Evolutionary conservation across 2,797 vertebrate species (phyloP).

Genomic region (Sphaeramia orbicularis): DNA sequence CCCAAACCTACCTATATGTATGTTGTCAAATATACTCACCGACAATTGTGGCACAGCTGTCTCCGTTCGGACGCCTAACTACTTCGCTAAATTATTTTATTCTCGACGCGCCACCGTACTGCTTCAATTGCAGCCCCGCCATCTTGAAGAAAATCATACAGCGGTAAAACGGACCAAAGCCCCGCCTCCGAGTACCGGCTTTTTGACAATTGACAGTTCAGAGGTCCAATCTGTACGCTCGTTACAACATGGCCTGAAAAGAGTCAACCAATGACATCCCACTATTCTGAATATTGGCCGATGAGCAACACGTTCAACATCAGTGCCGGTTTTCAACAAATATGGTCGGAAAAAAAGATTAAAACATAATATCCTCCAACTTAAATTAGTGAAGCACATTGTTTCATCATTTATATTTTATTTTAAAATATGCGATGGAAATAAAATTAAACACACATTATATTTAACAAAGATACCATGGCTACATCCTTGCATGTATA

Average conservation of each 20-base stretch:
- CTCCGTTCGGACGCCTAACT: constrained; percentile 17
- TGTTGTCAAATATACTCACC: constrained; percentile 62
- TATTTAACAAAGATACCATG: too few relatives aligned
- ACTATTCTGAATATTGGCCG: background rate
- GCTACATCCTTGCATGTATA: too few relatives aligned
- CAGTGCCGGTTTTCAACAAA: too few relatives aligned
- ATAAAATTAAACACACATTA: too few relatives aligned
- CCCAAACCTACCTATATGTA: background rate
- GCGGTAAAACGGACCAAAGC: constrained; percentile 13
- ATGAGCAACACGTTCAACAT: background rate
- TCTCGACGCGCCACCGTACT: constrained; percentile 44
- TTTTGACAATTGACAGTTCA: constrained; percentile 50
- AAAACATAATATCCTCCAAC: too few relatives aligned
- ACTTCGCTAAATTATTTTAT: constrained; percentile 54
- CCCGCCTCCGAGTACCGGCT: constrained; percentile 65
- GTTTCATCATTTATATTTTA: too few relatives aligned
- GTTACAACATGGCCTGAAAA: rapidly evolving
- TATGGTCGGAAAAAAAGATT: too few relatives aligned
- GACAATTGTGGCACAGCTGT: constrained; percentile 31
- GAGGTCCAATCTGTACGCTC: constrained; percentile 43
- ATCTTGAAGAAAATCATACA: constrained; percentile 78
- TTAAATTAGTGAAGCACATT: too few relatives aligned
- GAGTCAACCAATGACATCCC: constrained; percentile 34
- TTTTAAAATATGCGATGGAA: too few relatives aligned
- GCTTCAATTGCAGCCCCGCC: constrained; percentile 65